phyloP scores from a whole-genome alignment of 2,888 invertebrate species.

The Zonitis immaculata region DNA sequence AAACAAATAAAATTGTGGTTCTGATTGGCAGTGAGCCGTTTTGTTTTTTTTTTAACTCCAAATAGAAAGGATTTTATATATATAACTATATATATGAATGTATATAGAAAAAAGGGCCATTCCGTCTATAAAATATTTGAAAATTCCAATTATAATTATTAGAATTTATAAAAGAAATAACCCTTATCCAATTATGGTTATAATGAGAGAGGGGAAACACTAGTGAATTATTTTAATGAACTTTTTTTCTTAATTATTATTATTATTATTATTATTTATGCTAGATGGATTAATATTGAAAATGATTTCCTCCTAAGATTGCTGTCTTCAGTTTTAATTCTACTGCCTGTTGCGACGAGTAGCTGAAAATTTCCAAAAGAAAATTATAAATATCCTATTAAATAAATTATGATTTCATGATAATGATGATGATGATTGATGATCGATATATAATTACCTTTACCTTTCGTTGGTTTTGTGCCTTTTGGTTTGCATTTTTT shows the following conservation, averaged over 20 bases:
- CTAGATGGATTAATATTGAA: constrained; percentile 33
- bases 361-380: constrained; percentile 37
- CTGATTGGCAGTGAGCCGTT: constrained; percentile 34
- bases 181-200: not conserved
- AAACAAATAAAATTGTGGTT: too few species aligned
- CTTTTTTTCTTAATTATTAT: not conserved
- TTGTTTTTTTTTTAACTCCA: too few species aligned
- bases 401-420: too few species aligned
- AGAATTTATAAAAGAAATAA: not conserved
- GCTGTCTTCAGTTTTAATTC: constrained; percentile 24
- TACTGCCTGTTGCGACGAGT: constrained; percentile 48
- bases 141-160: not conserved
- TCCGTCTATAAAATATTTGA: not conserved
- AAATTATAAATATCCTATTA: constrained; percentile 4
- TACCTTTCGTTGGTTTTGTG: constrained; percentile 61
- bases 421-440: constrained; percentile 5
- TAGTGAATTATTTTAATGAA: not conserved
- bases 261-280: constrained; percentile 2
- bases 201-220: not conserved
- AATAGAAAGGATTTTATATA: constrained; percentile 3
- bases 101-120: not conserved
- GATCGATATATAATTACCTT: constrained; percentile 38
- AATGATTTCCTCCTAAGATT: constrained; percentile 37
- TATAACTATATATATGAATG: too few species aligned
- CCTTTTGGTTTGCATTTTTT: constrained; percentile 81